Conservation (phyloP, 2,888 invertebrate species). For the Hanleya hanleyi region DNA sequence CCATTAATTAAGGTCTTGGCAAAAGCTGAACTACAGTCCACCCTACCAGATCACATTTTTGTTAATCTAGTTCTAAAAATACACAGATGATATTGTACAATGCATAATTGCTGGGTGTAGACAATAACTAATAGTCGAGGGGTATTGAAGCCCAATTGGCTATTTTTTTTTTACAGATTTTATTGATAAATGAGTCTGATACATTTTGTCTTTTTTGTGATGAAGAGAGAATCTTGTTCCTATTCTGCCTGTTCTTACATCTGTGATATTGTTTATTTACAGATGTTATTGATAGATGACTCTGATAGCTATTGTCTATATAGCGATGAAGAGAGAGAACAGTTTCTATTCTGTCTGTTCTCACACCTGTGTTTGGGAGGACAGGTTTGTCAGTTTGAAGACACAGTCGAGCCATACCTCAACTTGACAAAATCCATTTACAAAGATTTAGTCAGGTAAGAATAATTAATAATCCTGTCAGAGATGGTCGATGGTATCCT, state of each 20-base stretch:
- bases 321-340: conserved; percentile 74
- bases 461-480: conserved; percentile 12
- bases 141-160: too few species aligned
- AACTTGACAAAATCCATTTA: conserved; percentile 76
- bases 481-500: too few species aligned
- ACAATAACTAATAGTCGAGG: too few species aligned
- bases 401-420: conserved; percentile 76
- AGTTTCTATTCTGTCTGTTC: conserved; percentile 77
- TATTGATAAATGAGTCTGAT: conserved; percentile 75
- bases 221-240: conserved; percentile 76
- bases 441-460: conserved; percentile 77
- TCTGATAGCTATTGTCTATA: conserved; percentile 75
- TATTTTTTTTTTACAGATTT: conserved; percentile 53
- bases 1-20: too few species aligned
- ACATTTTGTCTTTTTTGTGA: conserved; percentile 74
- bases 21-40: too few species aligned
- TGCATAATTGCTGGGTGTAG: too few species aligned
- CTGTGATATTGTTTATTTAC: conserved; percentile 76
- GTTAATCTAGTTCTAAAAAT: too few species aligned
- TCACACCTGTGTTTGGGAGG: conserved; percentile 78
- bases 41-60: too few species aligned
- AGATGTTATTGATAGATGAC: conserved; percentile 75
- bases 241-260: conserved; percentile 76
- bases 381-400: conserved; percentile 77
- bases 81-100: too few species aligned